Evolutionary conservation across 1,140 invertebrate species (phyloP).

Genomic region (Probaryconus sp.): DNA sequence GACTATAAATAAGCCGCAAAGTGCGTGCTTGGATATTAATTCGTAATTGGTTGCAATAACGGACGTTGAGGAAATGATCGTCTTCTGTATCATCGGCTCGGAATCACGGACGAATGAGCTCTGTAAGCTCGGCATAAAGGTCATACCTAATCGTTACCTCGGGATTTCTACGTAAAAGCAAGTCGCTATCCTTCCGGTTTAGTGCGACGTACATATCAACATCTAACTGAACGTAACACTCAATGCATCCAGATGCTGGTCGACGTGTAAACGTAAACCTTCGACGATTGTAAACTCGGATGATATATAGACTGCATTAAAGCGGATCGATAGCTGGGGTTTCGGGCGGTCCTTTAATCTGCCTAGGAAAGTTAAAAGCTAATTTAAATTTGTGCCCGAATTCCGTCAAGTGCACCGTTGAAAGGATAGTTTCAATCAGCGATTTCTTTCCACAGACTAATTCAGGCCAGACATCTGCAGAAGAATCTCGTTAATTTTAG

Average conservation of each 20-base stretch:
- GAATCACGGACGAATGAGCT: conserved; percentile 50
- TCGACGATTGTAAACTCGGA: conserved; percentile 17
- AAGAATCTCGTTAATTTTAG: too few species aligned
- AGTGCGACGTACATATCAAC: conserved; percentile 45
- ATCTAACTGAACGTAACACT: conserved; percentile 20
- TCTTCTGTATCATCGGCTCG: conserved; percentile 51
- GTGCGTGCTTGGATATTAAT: conserved; percentile 16
- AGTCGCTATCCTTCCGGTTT: conserved; percentile 40
- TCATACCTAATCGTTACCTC: conserved; percentile 28
- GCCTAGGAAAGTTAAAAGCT: conserved; percentile 3
- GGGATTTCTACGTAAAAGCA: conserved; percentile 28
- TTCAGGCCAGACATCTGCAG: too few species aligned
- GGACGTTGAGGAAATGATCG: conserved; percentile 47
- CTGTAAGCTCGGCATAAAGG: conserved; percentile 16
- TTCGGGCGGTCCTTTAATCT: conserved; percentile 11
- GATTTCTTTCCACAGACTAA: too few species aligned
- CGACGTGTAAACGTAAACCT: conserved; percentile 28
- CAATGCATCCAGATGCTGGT: conserved; percentile 17
- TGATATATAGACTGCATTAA: conserved; percentile 33
- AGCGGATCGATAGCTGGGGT: conserved; percentile 13
- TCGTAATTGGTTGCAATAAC: conserved; percentile 23
- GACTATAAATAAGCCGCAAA: not conserved
- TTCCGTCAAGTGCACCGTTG: conserved; percentile 6
- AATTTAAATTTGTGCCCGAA: conserved; percentile 18
- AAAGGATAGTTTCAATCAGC: too few species aligned